phyloP scores from a whole-genome alignment of 30 jellyfish, hydroid and myxozoan genomes.

The Sanderia malayensis region DNA sequence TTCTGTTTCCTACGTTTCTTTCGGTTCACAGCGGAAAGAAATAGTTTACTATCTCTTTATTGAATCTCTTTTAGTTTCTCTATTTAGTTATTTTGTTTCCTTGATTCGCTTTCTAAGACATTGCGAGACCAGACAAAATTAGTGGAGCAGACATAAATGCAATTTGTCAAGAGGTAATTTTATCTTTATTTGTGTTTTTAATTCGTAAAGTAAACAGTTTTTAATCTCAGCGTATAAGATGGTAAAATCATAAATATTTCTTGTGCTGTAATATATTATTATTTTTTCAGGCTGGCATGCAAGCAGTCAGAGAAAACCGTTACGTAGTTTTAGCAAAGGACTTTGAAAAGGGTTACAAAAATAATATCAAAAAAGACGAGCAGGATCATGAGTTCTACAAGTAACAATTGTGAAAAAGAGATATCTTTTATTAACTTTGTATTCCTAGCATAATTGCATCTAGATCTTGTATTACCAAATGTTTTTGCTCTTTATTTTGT shows the following conservation, averaged over 20 bases:
- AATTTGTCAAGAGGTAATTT: slow-evolving; percentile 86
- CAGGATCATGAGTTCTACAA: slow-evolving; percentile 92
- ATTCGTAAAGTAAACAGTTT: too few species aligned
- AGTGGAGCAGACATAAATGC: slow-evolving; percentile 98
- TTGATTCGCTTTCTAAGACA: too few species aligned
- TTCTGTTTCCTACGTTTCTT: too few species aligned
- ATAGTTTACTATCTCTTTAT: too few species aligned
- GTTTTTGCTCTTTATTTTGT: not conserved
- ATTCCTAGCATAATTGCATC: not conserved
- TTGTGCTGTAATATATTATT: not conserved
- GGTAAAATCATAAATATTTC: not conserved
- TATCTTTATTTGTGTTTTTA: too few species aligned
- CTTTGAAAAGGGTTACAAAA: slow-evolving; percentile 98
- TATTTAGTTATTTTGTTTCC: too few species aligned
- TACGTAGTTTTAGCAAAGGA: slow-evolving; percentile 94
- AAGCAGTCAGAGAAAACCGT: slow-evolving; percentile 98
- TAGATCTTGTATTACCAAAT: not conserved
- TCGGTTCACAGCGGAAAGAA: too few species aligned
- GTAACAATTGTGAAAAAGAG: slow-evolving; percentile 13
- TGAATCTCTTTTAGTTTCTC: too few species aligned
- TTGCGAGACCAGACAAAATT: slow-evolving; percentile 94
- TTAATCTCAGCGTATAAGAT: too few species aligned
- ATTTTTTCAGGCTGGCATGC: slow-evolving; percentile 96
- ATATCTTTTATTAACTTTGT: not conserved
- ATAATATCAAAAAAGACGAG: slow-evolving; percentile 91